A percentile compares a stretch with the other conserved stretches of the same genome.
Evolutionary conservation across 2,888 invertebrate species (phyloP).

Genomic region (Caenorhabditis imperialis): DNA sequence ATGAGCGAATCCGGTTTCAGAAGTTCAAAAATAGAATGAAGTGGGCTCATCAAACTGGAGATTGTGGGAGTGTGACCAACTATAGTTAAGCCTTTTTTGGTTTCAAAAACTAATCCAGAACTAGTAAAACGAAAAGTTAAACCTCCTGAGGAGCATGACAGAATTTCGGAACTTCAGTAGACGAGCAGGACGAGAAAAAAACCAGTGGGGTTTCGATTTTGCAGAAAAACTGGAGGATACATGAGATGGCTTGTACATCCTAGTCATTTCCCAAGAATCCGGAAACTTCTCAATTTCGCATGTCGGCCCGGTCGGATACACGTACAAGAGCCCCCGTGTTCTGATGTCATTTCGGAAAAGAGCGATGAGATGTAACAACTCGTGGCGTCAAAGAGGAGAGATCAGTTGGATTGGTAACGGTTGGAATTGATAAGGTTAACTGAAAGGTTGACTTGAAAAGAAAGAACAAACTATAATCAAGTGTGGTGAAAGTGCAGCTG

Average conservation of each 20-base stretch:
- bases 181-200: conserved; percentile 38
- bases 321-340: conserved; percentile 45
- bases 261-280: conserved; percentile 55
- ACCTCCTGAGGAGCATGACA: conserved; percentile 21
- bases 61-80: too few relatives aligned
- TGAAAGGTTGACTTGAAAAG: too few relatives aligned
- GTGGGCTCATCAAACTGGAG: background rate
- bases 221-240: conserved; percentile 39
- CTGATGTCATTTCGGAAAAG: conserved; percentile 48
- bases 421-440: too few relatives aligned
- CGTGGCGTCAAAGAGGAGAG: background rate
- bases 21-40: background rate
- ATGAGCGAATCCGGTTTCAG: too few relatives aligned
- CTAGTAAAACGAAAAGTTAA: conserved; percentile 15
- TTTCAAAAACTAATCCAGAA: conserved; percentile 25
- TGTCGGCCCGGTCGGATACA: conserved; percentile 38
- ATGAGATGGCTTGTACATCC: conserved; percentile 47
- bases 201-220: conserved; percentile 17
- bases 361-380: conserved; percentile 38
- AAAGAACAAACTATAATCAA: too few relatives aligned
- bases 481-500: too few relatives aligned
- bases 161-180: too few relatives aligned
- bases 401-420: background rate
- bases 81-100: conserved; percentile 14
- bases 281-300: conserved; percentile 55